phyloP scores from a whole-genome alignment of 1,140 invertebrate genomes.

The Papilio helenus region DNA sequence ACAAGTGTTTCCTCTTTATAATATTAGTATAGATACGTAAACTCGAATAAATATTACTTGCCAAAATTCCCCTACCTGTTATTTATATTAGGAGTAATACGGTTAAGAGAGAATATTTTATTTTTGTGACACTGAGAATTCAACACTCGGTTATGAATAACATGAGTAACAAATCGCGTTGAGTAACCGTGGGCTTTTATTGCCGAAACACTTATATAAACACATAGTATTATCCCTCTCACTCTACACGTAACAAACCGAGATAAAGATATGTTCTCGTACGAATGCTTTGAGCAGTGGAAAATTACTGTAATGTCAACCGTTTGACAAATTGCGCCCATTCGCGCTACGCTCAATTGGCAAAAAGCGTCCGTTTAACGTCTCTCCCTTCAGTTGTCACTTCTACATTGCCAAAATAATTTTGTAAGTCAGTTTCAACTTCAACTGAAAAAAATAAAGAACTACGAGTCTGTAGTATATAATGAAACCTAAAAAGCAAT shows the following conservation, averaged over 20 bases:
- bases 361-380: background rate
- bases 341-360: background rate
- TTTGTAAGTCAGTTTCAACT: background rate
- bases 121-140: conserved; percentile 15
- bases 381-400: background rate
- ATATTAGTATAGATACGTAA: background rate
- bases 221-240: background rate
- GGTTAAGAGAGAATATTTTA: background rate
- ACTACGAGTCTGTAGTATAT: background rate
- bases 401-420: background rate
- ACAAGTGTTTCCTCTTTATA: too few relatives aligned
- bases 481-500: background rate
- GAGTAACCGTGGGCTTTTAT: background rate
- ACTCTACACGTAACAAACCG: background rate
- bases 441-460: background rate
- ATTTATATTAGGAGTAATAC: background rate
- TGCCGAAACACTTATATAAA: background rate
- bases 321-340: conserved; percentile 1
- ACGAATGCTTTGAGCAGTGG: background rate
- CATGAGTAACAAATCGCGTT: background rate
- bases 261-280: background rate
- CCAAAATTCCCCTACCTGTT: background rate
- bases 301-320: background rate
- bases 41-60: background rate
- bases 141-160: background rate